A percentile compares a stretch with the other conserved stretches of the same genome.
Conservation (phyloP, 2,888 invertebrate species). For the Drosophila hawaiiensis region DNA sequence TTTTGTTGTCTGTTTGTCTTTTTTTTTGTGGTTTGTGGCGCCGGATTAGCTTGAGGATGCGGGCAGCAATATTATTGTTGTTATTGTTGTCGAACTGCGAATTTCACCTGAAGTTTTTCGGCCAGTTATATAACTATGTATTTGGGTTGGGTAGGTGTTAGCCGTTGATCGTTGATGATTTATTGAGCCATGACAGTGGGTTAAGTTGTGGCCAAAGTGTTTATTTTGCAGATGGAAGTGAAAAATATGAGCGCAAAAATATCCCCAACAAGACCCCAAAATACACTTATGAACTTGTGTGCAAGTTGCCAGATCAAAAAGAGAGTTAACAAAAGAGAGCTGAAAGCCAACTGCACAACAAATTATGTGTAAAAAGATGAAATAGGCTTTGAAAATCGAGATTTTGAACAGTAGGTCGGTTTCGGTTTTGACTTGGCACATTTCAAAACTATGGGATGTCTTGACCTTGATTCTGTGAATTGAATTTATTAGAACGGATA, state of each 20-base stretch:
- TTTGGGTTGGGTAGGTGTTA: conserved; percentile 79
- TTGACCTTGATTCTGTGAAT: not conserved
- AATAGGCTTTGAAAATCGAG: not conserved
- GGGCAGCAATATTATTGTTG: conserved; percentile 48
- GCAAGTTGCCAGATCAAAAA: not conserved
- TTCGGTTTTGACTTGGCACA: not conserved
- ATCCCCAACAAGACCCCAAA: conserved; percentile 19
- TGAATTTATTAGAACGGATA: not conserved
- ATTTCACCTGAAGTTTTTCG: conserved; percentile 74
- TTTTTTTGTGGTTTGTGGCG: conserved; percentile 74
- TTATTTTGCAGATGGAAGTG: conserved; percentile 63
- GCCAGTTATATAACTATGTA: conserved; percentile 56
- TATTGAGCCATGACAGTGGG: conserved; percentile 78
- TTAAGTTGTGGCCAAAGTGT: conserved; percentile 68
- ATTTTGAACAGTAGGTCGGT: not conserved
- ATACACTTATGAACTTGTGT: conserved; percentile 10
- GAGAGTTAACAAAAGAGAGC: not conserved
- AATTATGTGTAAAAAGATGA: not conserved
- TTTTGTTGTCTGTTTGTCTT: conserved; percentile 26
- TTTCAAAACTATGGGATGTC: not conserved
- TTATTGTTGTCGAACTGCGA: conserved; percentile 49
- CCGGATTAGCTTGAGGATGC: conserved; percentile 81
- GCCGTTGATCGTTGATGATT: conserved; percentile 71
- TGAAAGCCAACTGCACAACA: not conserved
- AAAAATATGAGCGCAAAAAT: conserved; percentile 30